Base-by-base conservation (phyloP, 2,888 invertebrate species). In the Himalopsyche japonica region DNA sequence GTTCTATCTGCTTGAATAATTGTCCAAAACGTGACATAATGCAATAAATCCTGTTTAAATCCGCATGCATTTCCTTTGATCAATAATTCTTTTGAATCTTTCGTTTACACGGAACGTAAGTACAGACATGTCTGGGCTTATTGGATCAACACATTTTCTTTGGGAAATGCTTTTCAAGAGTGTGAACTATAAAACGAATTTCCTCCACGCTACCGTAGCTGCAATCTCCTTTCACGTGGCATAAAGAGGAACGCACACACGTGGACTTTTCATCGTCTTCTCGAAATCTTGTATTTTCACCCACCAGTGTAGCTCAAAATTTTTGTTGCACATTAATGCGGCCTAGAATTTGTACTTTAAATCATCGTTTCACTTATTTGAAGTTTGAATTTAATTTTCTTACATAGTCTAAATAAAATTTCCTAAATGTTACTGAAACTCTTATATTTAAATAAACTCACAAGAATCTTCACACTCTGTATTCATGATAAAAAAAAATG, bases 51-150 rank as follows among this genome's bases (percentile, higher is more conserved):
- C 76, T 43, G 12, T 15, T 43, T 15, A 43, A 43, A 43, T 43
- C 43, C 43, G 43, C 43, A 43, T 43, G 43, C 43, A 43, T 43
- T 43, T 43, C 15, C 81, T 43, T 43, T 49, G 47, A 76, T 70
- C 70, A 81, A 70, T 70, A 57, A 81, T 70, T 81, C 81, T 57
- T 81, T 81, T 81, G 81, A 81, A 81, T 76, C 49, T 24, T 15
- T 76, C 81, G 81, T 76, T 37, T 47, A 70, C 81, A 37, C 80
- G 49, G 64, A 5, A 20, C 15, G 27, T 27, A 80, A 49, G 80
- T 32, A 27, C 43, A 77, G 81, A 48, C 43, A 81, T 37, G 70
- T 27, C 81, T 77, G 81, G 49, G 47, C 76, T 76, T 76, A 81
- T 81, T 70, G 81, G 77, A 81, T 81, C 81, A 81, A 32, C 76